These are phyloP conservation scores for Lycorma delicatula DNA, from an alignment of 1,140 invertebrate genomes.

Conservation along the genomic window DNA sequence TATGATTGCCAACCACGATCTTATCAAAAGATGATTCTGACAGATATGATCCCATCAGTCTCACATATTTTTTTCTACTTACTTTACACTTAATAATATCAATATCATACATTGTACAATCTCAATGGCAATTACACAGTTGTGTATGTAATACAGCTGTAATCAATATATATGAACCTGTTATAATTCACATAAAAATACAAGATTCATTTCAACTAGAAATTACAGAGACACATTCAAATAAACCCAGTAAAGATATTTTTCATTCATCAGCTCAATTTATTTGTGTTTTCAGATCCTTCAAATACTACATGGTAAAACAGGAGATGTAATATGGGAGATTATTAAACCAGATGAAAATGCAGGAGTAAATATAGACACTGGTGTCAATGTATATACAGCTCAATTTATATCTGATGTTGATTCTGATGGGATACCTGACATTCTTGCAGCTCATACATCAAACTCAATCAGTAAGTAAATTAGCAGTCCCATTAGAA, in stretches of 20 bases:
- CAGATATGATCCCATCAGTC: too few species aligned
- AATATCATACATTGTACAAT: too few species aligned
- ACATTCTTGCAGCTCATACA: conserved; percentile 62
- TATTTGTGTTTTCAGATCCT: conserved; percentile 34
- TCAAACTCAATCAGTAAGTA: conserved; percentile 10
- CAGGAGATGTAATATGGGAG: conserved; percentile 60
- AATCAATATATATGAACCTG: too few species aligned
- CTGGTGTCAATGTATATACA: conserved; percentile 46
- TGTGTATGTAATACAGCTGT: conserved; percentile 42
- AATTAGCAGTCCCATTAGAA: too few species aligned
- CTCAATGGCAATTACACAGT: too few species aligned
- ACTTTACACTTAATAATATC: too few species aligned
- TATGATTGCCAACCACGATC: too few species aligned
- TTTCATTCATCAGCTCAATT: conserved; percentile 30
- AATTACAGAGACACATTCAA: too few species aligned
- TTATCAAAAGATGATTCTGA: too few species aligned
- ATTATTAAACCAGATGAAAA: conserved; percentile 38
- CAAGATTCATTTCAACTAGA: too few species aligned
- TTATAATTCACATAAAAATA: too few species aligned
- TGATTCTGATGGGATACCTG: conserved; percentile 59
- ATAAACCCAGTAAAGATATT: conserved; percentile 41
- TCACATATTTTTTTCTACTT: too few species aligned
- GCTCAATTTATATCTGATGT: conserved; percentile 63
- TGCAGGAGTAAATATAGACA: conserved; percentile 34
- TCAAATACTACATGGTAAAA: conserved; percentile 54